Evolutionary conservation across 1,140 invertebrate genomes (phyloP), one percentile per base, ranked within the genome.

Genomic region (Drosophila truncata): DNA sequence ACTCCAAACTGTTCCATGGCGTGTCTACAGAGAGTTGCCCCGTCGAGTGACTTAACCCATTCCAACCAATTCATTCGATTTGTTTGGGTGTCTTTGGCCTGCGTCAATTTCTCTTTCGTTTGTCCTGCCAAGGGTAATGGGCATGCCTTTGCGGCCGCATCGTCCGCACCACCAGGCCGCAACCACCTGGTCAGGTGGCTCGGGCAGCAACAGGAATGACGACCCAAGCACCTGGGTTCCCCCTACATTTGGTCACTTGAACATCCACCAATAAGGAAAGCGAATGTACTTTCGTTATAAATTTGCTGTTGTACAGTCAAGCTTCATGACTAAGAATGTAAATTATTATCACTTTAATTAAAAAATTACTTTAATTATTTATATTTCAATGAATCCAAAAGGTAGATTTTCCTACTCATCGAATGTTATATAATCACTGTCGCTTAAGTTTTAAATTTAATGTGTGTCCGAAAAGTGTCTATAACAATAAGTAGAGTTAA

Each of bases 91-190:
- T 72, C 60, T 65, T 39, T 50, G 27, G 42, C 46, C 39, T 42
- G 25, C 71, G 54, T 54, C 52, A 65, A 37, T 44, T 76, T 60
- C 55, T 42, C 54, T 60, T 47, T 31, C 33, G 52, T 54, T 35
- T 35, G 31, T 65, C 73, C 54, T 76, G 52, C 41, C 72, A 57
- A 78, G 78, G 70, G 50, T 82, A 82, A 85, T 66, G 47, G 69
- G 35, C 49, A 55, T 78, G 75, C 74, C 71, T 61, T 81, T 73
- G 65, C 72, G 60, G 47, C 61, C 66, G 70, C 35, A 70, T 80
- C 67, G 78, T 72, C 55, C 50, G 62, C 67, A 71, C 20, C 69
- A 44, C 60, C 41, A 54, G 39, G 52, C 47, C 52, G 55, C 57
- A 9, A 44, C 52, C 61, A 42, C 54, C 54, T 33, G 25, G 61